phyloP scores from a whole-genome alignment of 2,888 invertebrate species.

The Malthinus seriepunctatus region DNA sequence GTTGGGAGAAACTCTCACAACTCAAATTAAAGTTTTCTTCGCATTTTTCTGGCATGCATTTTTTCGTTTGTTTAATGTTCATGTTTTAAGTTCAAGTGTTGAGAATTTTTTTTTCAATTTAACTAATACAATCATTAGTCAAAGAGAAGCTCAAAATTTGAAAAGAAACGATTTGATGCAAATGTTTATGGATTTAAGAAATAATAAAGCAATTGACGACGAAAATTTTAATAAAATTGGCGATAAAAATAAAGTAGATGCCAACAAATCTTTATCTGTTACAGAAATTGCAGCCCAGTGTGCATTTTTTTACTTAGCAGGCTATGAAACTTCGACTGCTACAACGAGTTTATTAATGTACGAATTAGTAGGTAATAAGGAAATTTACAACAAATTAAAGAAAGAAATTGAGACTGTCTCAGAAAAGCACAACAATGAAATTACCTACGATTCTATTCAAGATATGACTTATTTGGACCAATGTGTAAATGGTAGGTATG shows the following conservation, averaged over 20 bases:
- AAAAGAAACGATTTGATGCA: conserved; percentile 9
- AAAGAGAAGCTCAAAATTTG: conserved; percentile 5
- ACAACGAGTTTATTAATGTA: conserved; percentile 55
- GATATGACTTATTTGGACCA: conserved; percentile 57
- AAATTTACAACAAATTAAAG: conserved; percentile 53
- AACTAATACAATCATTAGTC: neutral
- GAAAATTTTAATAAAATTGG: neutral
- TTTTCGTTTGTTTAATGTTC: neutral
- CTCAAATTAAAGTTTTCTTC: neutral
- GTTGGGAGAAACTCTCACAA: conserved; percentile 25
- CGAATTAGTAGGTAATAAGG: conserved; percentile 55
- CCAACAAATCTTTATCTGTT: conserved; percentile 8
- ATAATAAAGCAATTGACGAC: neutral
- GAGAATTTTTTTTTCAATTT: conserved; percentile 1
- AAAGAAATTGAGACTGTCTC: conserved; percentile 52
- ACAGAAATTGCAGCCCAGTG: conserved; percentile 36
- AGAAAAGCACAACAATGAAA: conserved; percentile 46
- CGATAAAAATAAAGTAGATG: too few species aligned
- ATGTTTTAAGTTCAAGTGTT: neutral
- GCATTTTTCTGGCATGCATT: neutral
- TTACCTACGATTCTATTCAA: conserved; percentile 55
- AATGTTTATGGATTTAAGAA: conserved; percentile 8
- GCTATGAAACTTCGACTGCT: conserved; percentile 50
- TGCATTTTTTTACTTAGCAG: conserved; percentile 43
- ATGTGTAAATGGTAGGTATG: conserved; percentile 47